Base-by-base conservation (phyloP, 2,888 invertebrate species). In the Schizaphis graminum region DNA sequence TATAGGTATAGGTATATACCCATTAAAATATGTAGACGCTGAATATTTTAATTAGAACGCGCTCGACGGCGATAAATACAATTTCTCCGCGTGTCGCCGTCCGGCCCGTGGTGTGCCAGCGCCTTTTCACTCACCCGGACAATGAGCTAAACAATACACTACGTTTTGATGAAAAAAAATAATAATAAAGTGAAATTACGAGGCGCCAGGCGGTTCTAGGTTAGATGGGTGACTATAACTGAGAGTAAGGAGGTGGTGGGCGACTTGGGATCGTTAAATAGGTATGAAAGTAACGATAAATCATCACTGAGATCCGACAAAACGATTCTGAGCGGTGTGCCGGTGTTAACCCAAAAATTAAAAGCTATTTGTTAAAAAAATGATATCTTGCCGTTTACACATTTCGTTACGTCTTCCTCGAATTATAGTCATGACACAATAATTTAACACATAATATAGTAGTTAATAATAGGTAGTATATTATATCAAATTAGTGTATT, bases 61-160 rank as follows among this genome's bases (percentile, higher is more conserved):
- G 53, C 56, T 88, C 53, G 77, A 11, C 35, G 77, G 67, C 91
- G 84, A 91, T 91, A 84, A 90, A 90, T 90, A 67, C 61, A 35
- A 89, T 67, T 67, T 67, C 67, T 49, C 47, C n/a, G 16, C 91
- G 35, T 47, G 77, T 28, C 91, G 67, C 47, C 89, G 89, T 28
- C 67, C 21, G 28, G 5, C 44, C 86, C 28, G 86, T 3, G 28
- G 86, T 47, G 86, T 28, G 47, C 16, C 11, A 77, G 21, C 77
- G 77, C 77, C 21, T 77, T 77, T 77, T 35, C 77, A 24, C 77
- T 77, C 35, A 3, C 77, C 77, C 35, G 35, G 21, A 77, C 77
- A 77, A 77, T 77, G 77, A 77, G 35, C 35, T 21, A 35, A 77
- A 77, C 77, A 21, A 77, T 77, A 24, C 21, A 77, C 21, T 35